Conservation (phyloP, 2,888 invertebrate genomes). For the Melanophora roralis region DNA sequence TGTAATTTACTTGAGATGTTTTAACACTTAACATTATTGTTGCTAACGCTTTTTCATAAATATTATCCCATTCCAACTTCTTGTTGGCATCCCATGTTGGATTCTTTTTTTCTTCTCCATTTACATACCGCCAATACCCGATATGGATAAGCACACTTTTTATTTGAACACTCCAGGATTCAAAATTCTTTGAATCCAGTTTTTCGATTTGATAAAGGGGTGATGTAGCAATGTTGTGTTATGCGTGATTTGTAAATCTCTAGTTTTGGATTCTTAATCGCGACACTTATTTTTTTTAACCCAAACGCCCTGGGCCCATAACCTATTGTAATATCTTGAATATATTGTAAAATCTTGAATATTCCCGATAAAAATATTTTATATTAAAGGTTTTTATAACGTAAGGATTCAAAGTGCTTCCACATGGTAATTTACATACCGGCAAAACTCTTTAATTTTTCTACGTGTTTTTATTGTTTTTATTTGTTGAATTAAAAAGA, state of each 20-base stretch:
- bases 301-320: too few relatives aligned
- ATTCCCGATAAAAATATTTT: too few relatives aligned
- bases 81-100: neutral
- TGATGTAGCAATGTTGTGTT: neutral
- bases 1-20: neutral
- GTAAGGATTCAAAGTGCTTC: too few relatives aligned
- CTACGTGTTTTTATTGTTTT: too few relatives aligned
- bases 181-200: neutral
- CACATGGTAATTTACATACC: too few relatives aligned
- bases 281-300: too few relatives aligned
- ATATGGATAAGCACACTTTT: constrained; percentile 3
- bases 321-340: neutral
- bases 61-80: neutral
- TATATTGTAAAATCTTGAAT: too few relatives aligned
- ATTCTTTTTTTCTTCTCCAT: neutral
- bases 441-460: too few relatives aligned
- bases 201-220: constrained; percentile 3
- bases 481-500: too few relatives aligned
- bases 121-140: neutral
- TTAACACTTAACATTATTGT: neutral
- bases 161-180: constrained; percentile 2
- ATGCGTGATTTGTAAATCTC: too few relatives aligned
- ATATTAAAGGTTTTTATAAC: too few relatives aligned
- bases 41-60: neutral
- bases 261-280: too few relatives aligned